Conservation (phyloP, 2,888 invertebrate species). For the Cephus nigrinus region DNA sequence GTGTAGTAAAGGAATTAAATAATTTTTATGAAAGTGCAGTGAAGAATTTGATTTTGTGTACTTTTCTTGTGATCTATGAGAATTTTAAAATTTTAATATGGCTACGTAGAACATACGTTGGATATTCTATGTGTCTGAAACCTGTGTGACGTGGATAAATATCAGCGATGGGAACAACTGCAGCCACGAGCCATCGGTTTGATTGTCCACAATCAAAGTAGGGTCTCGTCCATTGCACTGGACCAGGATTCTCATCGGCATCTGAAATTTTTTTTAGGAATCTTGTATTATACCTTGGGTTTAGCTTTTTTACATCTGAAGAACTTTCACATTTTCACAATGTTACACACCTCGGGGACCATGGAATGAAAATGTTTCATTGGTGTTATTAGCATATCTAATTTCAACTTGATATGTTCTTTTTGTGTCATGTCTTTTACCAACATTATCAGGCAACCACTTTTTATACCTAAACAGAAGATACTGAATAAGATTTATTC, state of each 20-base stretch:
- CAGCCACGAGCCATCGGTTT: constrained; percentile 95
- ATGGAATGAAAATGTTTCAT: constrained; percentile 96
- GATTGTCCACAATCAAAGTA: constrained; percentile 97
- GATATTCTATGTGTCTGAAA: constrained; percentile 93
- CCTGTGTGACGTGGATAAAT: constrained; percentile 94
- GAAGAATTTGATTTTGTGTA: not conserved
- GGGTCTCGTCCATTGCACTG: constrained; percentile 93
- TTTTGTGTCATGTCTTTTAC: constrained; percentile 87
- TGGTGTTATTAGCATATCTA: constrained; percentile 92
- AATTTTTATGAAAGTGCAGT: no score
- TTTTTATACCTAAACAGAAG: constrained; percentile 73
- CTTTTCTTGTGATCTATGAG: not conserved
- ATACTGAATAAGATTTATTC: constrained; percentile 1
- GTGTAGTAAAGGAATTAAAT: not conserved
- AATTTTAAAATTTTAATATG: not conserved
- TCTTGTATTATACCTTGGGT: not conserved
- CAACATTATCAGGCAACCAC: constrained; percentile 91
- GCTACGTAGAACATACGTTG: constrained; percentile 75
- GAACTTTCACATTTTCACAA: not conserved
- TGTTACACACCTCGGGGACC: constrained; percentile 78
- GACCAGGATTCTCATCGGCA: constrained; percentile 90
- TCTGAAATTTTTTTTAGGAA: constrained; percentile 59
- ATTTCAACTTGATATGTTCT: constrained; percentile 95
- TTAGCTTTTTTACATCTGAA: not conserved
- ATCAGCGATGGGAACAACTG: constrained; percentile 94